Percentiles rank a stretch among this genome's conserved stretches.
phyloP scores from a whole-genome alignment of 1,140 invertebrate species.

The Diploscapter pachys region DNA sequence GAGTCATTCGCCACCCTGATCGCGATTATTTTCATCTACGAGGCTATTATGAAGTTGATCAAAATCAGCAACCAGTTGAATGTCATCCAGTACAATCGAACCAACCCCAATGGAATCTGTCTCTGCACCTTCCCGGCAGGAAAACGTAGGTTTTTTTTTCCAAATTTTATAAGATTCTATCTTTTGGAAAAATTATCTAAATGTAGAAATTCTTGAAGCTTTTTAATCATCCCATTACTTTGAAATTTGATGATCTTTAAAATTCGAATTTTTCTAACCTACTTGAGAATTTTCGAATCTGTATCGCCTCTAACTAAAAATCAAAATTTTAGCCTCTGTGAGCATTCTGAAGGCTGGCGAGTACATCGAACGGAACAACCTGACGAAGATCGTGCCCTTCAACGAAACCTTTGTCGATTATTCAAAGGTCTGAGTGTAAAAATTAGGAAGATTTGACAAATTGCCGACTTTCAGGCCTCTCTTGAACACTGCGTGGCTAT shows the following conservation, averaged over 20 bases:
- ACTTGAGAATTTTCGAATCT: too few relatives aligned
- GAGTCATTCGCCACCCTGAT: constrained; percentile 98
- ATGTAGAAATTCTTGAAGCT: too few relatives aligned
- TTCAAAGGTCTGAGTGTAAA: constrained; percentile 8
- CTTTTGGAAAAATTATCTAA: not conserved
- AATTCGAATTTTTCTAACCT: too few relatives aligned
- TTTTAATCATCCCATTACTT: too few relatives aligned
- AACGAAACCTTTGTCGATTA: constrained; percentile 33
- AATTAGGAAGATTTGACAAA: not conserved
- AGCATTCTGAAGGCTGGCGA: not conserved
- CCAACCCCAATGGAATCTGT: constrained; percentile 72
- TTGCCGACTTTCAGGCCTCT: constrained; percentile 18
- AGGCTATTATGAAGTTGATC: constrained; percentile 71
- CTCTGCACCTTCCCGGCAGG: constrained; percentile 9
- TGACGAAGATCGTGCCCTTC: constrained; percentile 22
- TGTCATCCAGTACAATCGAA: constrained; percentile 64
- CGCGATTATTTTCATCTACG: constrained; percentile 97
- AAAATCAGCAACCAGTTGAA: constrained; percentile 48
- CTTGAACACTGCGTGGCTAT: constrained; percentile 46
- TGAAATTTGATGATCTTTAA: not conserved
- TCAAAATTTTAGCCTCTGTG: too few relatives aligned
- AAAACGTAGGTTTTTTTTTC: constrained; percentile 10
- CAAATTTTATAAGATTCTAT: not conserved
- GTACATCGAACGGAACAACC: constrained; percentile 11
- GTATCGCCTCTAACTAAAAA: too few relatives aligned